Evolutionary conservation across 2,113 vertebrate species (phyloP).

Genomic region (Triplophysa tibetana): DNA sequence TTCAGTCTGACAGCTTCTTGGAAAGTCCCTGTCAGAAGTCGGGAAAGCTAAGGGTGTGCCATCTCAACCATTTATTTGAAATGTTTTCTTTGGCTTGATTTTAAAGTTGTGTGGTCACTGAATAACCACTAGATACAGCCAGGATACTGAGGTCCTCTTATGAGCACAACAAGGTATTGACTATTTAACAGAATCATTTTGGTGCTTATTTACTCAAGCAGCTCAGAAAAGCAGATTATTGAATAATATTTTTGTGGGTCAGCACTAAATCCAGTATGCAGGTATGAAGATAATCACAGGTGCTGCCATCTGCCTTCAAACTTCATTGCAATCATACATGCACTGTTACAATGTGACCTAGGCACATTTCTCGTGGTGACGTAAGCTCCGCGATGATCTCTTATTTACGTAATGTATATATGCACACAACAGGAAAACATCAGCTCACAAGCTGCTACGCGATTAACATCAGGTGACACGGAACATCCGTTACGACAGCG

Average conservation of each 20-base stretch:
- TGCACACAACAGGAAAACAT: background rate
- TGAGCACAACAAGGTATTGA: conserved; percentile 16
- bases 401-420: conserved; percentile 16
- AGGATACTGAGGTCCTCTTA: background rate
- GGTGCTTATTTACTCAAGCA: background rate
- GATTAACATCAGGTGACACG: background rate
- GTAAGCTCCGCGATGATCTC: background rate
- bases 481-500: background rate
- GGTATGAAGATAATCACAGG: background rate
- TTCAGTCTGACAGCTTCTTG: conserved; percentile 20
- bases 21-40: conserved; percentile 37
- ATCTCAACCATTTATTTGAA: conserved; percentile 1
- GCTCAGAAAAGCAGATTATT: background rate
- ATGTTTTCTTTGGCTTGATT: conserved; percentile 22
- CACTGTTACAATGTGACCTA: background rate
- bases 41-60: conserved; percentile 32
- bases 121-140: conserved; percentile 13
- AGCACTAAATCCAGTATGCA: background rate
- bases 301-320: conserved; percentile 1
- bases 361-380: conserved; percentile 16
- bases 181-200: background rate
- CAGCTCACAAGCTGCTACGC: background rate
- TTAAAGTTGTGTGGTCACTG: background rate
- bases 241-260: conserved; percentile 2
- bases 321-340: background rate